These are phyloP conservation scores for Camponotus vicinus DNA, from an alignment of 1,140 invertebrate species.

Conservation along the genomic window DNA sequence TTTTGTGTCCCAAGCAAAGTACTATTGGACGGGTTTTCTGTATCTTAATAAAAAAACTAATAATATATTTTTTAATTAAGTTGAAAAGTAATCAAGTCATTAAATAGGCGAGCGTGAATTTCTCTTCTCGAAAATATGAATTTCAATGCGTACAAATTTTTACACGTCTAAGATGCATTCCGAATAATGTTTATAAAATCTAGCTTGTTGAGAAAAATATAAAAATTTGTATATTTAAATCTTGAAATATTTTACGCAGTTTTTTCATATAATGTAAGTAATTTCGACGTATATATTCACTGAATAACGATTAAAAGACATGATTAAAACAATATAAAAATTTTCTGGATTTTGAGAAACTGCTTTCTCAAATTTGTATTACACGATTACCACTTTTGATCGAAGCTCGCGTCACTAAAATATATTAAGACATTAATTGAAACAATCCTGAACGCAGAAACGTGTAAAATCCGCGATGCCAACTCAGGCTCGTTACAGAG, in stretches of 20 bases:
- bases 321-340: background rate
- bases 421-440: background rate
- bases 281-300: background rate
- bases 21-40: background rate
- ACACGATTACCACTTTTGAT: constrained; percentile 30
- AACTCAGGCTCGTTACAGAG: constrained; percentile 41
- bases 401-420: background rate
- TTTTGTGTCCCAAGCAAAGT: background rate
- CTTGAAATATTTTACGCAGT: background rate
- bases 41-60: background rate
- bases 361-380: constrained; percentile 2
- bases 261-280: background rate
- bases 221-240: background rate
- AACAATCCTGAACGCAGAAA: constrained; percentile 1
- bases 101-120: background rate
- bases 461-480: constrained; percentile 41
- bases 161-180: background rate
- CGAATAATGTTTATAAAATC: background rate
- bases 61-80: background rate
- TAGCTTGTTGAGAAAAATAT: background rate
- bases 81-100: background rate
- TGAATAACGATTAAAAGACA: background rate
- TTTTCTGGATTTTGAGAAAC: background rate
- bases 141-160: background rate
- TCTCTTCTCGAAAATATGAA: background rate